Evolutionary conservation across 2,888 invertebrate species (phyloP).

Genomic region (Cinara cedri): DNA sequence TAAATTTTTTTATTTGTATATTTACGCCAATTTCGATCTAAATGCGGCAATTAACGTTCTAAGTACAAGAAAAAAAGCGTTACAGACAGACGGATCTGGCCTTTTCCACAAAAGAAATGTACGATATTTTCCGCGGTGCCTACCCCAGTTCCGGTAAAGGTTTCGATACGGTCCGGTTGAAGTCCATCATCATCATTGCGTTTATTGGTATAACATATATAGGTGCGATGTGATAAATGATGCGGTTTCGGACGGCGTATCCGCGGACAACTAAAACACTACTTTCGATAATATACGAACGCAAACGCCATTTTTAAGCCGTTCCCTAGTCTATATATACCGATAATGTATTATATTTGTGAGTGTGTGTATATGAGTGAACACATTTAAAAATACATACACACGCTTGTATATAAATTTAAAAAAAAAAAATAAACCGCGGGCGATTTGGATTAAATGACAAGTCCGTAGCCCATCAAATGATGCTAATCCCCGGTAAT

Average conservation of each 20-base stretch:
- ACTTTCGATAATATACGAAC: slow-evolving; percentile 15
- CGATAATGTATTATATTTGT: not conserved
- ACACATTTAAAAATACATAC: no score
- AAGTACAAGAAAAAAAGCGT: no score
- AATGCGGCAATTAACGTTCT: no score
- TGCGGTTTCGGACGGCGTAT: not conserved
- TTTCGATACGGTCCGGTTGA: slow-evolving; percentile 41
- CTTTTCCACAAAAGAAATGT: no score
- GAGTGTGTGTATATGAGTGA: no score
- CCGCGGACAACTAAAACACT: slow-evolving; percentile 52
- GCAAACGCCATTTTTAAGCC: slow-evolving; percentile 42
- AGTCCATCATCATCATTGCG: slow-evolving; percentile 29
- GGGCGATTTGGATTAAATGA: slow-evolving; percentile 31
- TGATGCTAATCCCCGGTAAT: slow-evolving; percentile 41
- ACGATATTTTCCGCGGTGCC: no score
- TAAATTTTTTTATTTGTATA: no score
- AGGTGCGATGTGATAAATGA: not conserved
- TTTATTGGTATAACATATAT: not conserved
- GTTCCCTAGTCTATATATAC: slow-evolving; percentile 7
- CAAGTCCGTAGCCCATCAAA: slow-evolving; percentile 51
- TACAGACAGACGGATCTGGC: no score
- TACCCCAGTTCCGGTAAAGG: slow-evolving; percentile 43
- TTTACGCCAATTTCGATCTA: no score
- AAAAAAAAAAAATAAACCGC: not conserved
- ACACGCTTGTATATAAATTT: no score